Evolutionary conservation across 2,113 vertebrate species (phyloP), one percentile per base, ranked within the genome.

Genomic region (Gambusia holbrooki): DNA sequence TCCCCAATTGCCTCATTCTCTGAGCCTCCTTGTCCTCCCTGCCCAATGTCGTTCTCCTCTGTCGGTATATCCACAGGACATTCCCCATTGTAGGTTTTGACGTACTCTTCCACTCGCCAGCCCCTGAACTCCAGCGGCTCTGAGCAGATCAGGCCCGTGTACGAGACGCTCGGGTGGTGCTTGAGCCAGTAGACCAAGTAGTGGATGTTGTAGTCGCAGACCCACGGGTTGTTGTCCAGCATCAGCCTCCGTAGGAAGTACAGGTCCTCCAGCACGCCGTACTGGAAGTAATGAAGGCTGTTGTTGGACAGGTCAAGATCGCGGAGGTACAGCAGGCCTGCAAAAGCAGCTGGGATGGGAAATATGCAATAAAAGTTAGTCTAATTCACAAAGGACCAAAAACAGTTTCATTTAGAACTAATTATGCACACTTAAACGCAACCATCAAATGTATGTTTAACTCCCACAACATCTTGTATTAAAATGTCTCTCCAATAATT

Each of bases 151-250:
- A 99, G 93, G 58, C 97, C 98, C 0, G 84, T 95, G 88, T 96
- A 93, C 61, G 92, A 92, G 58, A 99, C 96, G 0, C 94, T 95
- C 6, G 96, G 96, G 84, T 99, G 98, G 73, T 97, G 97, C 84
- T 96, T 97, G 76, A 99, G 88, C 98, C 98, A 99, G 90, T 99
- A 99, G 92, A 96, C 95, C 91, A 99, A 94, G 89, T 99, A 99
- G 92, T 99, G 98, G 85, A 99, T 98, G 90, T 96, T 96, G 92
- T 99, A 99, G 90, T 99, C 98, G 68, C 98, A 99, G 89, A 95
- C 92, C 98, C 98, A 99, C 35, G 96, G 97, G 83, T 99, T 99
- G 25, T 95, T 94, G 80, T 90, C 95, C 66, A 99, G 93, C 76
- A 89, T 94, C 13, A 99, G 90, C 76, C 93, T 94, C 90, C 96